phyloP scores from a whole-genome alignment of 2,113 vertebrate species.

The Leucopsar rothschildi region DNA sequence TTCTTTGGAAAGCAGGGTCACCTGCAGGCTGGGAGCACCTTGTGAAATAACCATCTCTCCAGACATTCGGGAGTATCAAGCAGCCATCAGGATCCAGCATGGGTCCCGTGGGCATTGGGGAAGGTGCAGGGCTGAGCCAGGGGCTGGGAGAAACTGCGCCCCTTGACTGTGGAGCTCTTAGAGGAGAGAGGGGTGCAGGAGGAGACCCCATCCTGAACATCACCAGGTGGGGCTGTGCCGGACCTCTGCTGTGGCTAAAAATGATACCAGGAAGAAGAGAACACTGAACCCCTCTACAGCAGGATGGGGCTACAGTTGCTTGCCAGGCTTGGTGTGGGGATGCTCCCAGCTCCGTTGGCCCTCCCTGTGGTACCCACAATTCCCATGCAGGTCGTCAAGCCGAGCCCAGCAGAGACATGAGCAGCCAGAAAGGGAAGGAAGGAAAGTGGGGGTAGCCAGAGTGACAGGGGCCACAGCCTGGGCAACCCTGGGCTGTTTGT shows the following conservation, averaged over 20 bases:
- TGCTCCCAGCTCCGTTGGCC: background rate
- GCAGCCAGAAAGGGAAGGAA: background rate
- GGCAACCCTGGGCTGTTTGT: background rate
- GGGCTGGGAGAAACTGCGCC: background rate
- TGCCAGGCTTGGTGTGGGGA: background rate
- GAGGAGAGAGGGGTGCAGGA: background rate
- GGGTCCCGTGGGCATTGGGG: rapidly evolving
- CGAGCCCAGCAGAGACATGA: rapidly evolving
- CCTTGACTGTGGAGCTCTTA: background rate
- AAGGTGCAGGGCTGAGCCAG: background rate
- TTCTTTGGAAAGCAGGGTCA: background rate
- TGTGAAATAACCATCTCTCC: background rate
- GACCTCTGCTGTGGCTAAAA: background rate
- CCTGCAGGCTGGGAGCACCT: background rate
- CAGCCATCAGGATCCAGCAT: background rate
- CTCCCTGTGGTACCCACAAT: background rate
- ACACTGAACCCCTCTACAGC: rapidly evolving
- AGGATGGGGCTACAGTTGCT: background rate
- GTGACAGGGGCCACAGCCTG: background rate
- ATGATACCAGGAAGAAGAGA: background rate
- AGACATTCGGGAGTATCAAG: rapidly evolving
- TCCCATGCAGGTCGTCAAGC: background rate
- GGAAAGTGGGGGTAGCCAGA: rapidly evolving
- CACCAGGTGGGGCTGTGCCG: background rate
- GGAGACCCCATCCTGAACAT: background rate